Evolutionary conservation across 2,113 vertebrate genomes (phyloP), one percentile per base, ranked within the genome.

Genomic region (Benitochromis conjunctus): DNA sequence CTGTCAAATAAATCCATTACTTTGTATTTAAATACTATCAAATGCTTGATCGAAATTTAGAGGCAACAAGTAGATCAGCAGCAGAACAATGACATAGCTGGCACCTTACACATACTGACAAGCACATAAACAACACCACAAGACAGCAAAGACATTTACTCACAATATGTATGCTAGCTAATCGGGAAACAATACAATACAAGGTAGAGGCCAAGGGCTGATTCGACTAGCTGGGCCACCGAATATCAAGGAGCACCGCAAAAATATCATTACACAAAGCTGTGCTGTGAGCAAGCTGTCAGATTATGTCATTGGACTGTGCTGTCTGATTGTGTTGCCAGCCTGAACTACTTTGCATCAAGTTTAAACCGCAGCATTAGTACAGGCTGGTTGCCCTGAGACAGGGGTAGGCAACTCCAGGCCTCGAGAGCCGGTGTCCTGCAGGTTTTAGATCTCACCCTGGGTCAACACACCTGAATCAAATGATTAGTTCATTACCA

Each of bases 341-440:
- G 24, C 48, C 1, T 53, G 46, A 76, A n/a, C 71, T 34, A 31
- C 24, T 53, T 76, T 51, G 46, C 16, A 51, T 74, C 6, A n/a
- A n/a, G n/a, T n/a, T 26, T 46, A 71, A 71, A 48, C 21, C 1
- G 8, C 7, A 26, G 1, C 38, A 0, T 46, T 38, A 38, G 11
- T 13, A 0, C 0, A 5, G 19, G 34, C 60, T 38, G 57, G 57
- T 60, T 34, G 16, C 2, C 0, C 29, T 19, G 3, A 34, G 29
- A 60, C n/a, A n/a, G n/a, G n/a, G n/a, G n/a, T n/a, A n/a, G n/a
- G n/a, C n/a, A n/a, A n/a, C n/a, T n/a, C n/a, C n/a, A n/a, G n/a
- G n/a, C n/a, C n/a, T n/a, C n/a, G n/a, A n/a, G n/a, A n/a, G n/a
- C n/a, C n/a, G n/a, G n/a, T n/a, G n/a, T n/a, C n/a, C n/a, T n/a